Evolutionary conservation across 2,888 invertebrate species (phyloP).

Genomic region (Prenolepis imparis): DNA sequence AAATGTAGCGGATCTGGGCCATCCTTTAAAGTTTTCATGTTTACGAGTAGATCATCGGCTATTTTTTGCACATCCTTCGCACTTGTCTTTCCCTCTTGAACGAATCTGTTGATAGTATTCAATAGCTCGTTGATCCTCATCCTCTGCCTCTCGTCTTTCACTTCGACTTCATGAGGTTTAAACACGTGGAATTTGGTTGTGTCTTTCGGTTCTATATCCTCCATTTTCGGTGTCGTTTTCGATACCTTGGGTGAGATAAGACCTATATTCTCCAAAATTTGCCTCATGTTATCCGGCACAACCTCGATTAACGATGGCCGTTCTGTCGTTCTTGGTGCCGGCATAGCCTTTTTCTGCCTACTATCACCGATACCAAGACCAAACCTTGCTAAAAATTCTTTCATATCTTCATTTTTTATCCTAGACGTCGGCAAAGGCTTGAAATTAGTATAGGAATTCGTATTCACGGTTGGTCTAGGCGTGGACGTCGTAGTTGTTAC

Average conservation of each 20-base stretch:
- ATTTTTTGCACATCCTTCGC: constrained; percentile 79
- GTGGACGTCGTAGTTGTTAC: constrained; percentile 71
- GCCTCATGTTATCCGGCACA: constrained; percentile 84
- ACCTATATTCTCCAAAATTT: constrained; percentile 85
- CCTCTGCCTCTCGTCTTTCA: constrained; percentile 86
- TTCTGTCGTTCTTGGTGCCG: constrained; percentile 35
- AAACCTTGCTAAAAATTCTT: constrained; percentile 85
- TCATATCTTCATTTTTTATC: constrained; percentile 85
- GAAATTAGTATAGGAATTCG: constrained; percentile 85
- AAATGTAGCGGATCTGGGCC: constrained; percentile 83
- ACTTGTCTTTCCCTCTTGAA: constrained; percentile 83
- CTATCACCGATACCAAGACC: constrained; percentile 82
- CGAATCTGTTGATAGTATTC: constrained; percentile 81
- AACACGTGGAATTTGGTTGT: constrained; percentile 81
- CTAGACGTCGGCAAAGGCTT: constrained; percentile 85
- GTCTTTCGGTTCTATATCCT: constrained; percentile 50
- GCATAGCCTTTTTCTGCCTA: constrained; percentile 80
- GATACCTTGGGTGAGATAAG: constrained; percentile 73
- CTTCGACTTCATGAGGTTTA: constrained; percentile 82
- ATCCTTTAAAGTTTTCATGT: constrained; percentile 78
- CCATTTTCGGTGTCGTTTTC: background rate
- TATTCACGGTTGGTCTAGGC: constrained; percentile 71
- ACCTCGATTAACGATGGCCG: constrained; percentile 79
- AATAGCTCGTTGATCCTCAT: constrained; percentile 85
- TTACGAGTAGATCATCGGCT: constrained; percentile 79